Base-by-base conservation (phyloP, 2,113 vertebrate genomes). In the Actinemys pallida region DNA sequence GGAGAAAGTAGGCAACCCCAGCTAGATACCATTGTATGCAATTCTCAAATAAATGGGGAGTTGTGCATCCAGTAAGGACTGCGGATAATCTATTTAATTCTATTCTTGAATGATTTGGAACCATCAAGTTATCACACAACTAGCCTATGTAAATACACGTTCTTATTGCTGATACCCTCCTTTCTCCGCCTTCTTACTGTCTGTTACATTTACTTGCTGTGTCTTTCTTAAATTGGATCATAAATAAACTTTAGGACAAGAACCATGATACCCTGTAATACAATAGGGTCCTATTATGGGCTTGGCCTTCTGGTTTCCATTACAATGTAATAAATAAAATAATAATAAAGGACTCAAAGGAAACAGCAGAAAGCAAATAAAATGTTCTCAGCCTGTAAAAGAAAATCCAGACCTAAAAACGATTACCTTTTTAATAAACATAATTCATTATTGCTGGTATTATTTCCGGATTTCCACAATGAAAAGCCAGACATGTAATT, bases 1-100 rank as follows among this genome's bases (percentile, higher is more conserved):
- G 17, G 65, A 39, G 35, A 31, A 52, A 59, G 5, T 2, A 0
- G 3, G 17, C 0, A 0, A 29, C 14, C 12, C 57, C 69, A 84
- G 31, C 9, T 20, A 9, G 22, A 5, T 1, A 19, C 10, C 83
- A 6, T 39, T n/a, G 65, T 39, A 39, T 39, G 19, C n/a, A 69
- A 35, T 69, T 69, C 8, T 39, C n/a, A 72, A 8, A 72, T 72
- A 39, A 72, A 39, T 39, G 65, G 9, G 19, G 31, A 20, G n/a
- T 20, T n/a, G 17, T 39, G 17, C 65, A 69, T n/a, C 31, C 16
- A 19, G 35, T 5, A n/a, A 17, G 35, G 65, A 39, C 17, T 5
- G 35, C 65, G 5, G 65, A 39, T 72, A 10, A 39, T 72, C 65
- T 39, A 39, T 39, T 39, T 39, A 39, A 22, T 39, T 72, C n/a